These are phyloP conservation scores for Rana temporaria DNA, from an alignment of 2,113 vertebrate species.

Conservation along the genomic window DNA sequence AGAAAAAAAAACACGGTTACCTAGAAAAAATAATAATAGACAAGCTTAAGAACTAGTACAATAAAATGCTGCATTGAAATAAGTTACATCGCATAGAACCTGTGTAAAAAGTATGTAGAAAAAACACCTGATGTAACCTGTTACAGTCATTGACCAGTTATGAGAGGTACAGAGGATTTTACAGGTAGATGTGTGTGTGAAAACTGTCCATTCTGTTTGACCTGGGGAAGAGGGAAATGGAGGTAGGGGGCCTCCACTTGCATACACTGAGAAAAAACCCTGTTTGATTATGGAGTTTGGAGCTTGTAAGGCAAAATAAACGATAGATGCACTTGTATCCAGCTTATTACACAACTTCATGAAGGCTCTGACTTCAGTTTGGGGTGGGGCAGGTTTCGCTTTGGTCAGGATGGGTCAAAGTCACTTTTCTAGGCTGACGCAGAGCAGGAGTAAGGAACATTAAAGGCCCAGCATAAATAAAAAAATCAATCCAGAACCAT, in stretches of 20 bases:
- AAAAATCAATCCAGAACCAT: background rate
- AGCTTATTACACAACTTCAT: conserved; percentile 85
- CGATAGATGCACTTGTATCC: conserved; percentile 94
- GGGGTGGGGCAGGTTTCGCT: conserved; percentile 17
- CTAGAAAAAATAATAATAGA: conserved; percentile 85
- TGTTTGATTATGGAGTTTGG: conserved; percentile 98
- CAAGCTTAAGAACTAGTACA: conserved; percentile 95
- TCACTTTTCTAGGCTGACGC: background rate
- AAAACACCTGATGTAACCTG: conserved; percentile 99
- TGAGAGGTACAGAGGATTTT: conserved; percentile 99
- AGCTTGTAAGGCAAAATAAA: conserved; percentile 96
- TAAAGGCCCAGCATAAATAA: background rate
- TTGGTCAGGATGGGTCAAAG: conserved; percentile 16
- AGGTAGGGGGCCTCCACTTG: conserved; percentile 83
- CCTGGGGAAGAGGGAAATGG: conserved; percentile 85
- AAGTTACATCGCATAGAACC: conserved; percentile 98
- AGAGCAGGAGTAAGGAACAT: conserved; percentile 26
- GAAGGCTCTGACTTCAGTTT: conserved; percentile 8
- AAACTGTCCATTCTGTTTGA: conserved; percentile 92
- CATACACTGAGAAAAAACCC: conserved; percentile 95
- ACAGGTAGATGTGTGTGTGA: conserved; percentile 99
- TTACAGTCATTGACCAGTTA: conserved; percentile 99
- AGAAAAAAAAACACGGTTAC: conserved; percentile 88
- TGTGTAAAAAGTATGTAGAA: conserved; percentile 99
- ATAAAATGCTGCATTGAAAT: conserved; percentile 97